phyloP scores from a whole-genome alignment of 2,113 vertebrate species.

The Pedionomus torquatus region DNA sequence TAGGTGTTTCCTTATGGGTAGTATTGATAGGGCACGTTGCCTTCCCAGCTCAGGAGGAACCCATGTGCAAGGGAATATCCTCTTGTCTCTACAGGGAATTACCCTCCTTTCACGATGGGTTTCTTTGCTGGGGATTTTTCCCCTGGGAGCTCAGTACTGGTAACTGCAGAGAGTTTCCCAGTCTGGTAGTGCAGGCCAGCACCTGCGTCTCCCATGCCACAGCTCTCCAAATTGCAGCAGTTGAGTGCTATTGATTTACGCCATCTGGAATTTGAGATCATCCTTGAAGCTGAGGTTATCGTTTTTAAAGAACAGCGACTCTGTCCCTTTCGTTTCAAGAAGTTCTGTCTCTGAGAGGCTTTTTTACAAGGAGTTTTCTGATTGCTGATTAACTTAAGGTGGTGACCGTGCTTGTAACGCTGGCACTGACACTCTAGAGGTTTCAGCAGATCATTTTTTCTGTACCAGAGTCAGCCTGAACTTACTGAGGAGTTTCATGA shows the following conservation, averaged over 20 bases:
- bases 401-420: neutral
- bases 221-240: neutral
- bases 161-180: neutral
- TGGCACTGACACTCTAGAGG: neutral
- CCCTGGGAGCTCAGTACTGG: neutral
- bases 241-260: neutral
- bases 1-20: neutral
- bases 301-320: neutral
- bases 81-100: neutral
- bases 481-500: neutral
- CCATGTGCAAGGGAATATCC: neutral
- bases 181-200: neutral
- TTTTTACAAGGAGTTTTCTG: constrained; percentile 32
- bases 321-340: neutral
- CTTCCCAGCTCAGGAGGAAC: neutral
- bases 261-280: constrained; percentile 6
- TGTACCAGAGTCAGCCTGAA: neutral
- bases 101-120: neutral
- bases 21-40: neutral
- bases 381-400: neutral
- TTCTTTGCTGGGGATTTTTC: neutral
- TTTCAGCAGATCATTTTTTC: constrained; percentile 51
- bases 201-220: constrained; percentile 16
- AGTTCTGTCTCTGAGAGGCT: neutral
- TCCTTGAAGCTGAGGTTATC: constrained; percentile 10